Evolutionary conservation across 2,797 vertebrate species (phyloP).

Genomic region (Coracias cyanogaster): DNA sequence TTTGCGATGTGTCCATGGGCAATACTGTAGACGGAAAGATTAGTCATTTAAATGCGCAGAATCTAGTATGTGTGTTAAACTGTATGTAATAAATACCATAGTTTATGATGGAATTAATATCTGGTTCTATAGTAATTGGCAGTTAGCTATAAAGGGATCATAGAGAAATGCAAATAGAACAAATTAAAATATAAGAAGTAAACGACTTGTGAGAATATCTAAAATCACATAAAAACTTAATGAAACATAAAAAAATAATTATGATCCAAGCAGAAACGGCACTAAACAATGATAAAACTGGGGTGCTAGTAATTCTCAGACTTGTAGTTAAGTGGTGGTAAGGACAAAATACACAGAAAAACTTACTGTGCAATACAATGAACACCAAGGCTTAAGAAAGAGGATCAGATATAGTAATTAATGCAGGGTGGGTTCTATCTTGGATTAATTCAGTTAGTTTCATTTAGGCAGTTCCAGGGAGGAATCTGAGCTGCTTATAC

Average conservation of each 20-base stretch:
- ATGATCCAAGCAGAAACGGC: slow-evolving; percentile 13
- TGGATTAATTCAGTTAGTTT: background rate
- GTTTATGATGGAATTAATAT: slow-evolving; percentile 12
- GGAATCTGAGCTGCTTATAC: background rate
- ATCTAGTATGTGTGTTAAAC: slow-evolving; percentile 23
- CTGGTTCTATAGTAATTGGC: background rate
- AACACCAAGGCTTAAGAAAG: background rate
- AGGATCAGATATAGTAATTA: background rate
- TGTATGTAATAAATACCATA: background rate
- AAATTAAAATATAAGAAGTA: slow-evolving; percentile 34
- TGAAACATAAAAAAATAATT: slow-evolving; percentile 64
- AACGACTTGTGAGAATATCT: slow-evolving; percentile 26
- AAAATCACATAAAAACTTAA: slow-evolving; percentile 59
- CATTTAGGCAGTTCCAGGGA: background rate
- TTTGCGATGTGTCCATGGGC: background rate
- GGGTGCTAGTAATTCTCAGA: slow-evolving; percentile 20
- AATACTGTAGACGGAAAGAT: background rate
- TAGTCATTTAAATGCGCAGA: background rate
- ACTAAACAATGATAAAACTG: slow-evolving; percentile 24
- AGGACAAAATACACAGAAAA: slow-evolving; percentile 22
- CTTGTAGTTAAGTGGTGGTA: background rate
- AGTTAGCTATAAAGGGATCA: background rate
- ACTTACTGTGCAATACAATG: background rate
- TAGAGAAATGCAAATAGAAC: slow-evolving; percentile 42
- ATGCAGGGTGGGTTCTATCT: background rate